These are phyloP conservation scores for Stylophora pistillata DNA, from an alignment of 64 coral and sea anemone genomes.

Conservation along the genomic window DNA sequence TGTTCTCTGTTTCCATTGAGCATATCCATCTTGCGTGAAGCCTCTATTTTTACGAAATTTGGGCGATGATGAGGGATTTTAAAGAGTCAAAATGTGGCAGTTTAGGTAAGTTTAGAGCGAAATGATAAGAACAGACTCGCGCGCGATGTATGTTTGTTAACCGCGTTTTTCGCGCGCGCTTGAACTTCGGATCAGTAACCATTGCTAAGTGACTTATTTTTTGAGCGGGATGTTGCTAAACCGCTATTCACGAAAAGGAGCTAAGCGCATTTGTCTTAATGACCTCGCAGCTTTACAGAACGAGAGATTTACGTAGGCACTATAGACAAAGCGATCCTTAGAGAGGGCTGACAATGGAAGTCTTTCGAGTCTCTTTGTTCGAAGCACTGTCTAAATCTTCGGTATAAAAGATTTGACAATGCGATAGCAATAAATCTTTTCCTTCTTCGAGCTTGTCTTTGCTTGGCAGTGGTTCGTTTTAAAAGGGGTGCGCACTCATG, in stretches of 20 bases:
- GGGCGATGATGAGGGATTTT: background rate
- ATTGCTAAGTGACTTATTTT: background rate
- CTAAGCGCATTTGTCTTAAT: constrained; percentile 11
- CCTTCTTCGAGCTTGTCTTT: background rate
- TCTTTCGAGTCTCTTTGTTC: background rate
- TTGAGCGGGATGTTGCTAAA: constrained; percentile 15
- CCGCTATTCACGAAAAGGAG: background rate
- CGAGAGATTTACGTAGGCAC: background rate
- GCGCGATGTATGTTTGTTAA: background rate
- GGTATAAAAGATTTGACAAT: background rate
- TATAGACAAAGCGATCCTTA: background rate
- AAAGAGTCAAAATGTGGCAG: too few relatives aligned
- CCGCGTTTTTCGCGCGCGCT: constrained; percentile 1
- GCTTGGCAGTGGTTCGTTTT: background rate
- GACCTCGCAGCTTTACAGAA: constrained; percentile 23
- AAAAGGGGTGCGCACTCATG: background rate
- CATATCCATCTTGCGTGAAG: background rate
- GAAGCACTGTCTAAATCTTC: background rate
- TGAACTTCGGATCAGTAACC: background rate
- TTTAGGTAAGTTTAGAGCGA: background rate
- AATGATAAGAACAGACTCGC: background rate
- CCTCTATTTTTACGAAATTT: background rate
- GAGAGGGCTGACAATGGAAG: background rate
- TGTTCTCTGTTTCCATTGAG: background rate
- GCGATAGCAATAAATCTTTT: background rate